These are phyloP conservation scores for Lamproptera curius DNA, from an alignment of 2,888 invertebrate genomes.

Conservation along the genomic window DNA sequence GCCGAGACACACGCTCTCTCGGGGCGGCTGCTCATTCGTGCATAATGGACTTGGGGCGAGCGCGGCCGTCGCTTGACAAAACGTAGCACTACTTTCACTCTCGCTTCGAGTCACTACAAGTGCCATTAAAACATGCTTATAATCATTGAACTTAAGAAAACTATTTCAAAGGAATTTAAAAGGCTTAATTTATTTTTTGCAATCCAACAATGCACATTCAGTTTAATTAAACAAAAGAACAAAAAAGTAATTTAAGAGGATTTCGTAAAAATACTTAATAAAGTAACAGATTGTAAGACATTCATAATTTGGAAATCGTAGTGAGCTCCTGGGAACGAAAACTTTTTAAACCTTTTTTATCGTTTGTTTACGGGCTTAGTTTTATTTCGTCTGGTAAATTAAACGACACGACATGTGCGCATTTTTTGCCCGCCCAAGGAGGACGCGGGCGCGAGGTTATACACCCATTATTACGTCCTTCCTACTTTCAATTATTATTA, in stretches of 20 bases:
- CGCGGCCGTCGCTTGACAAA: slow-evolving; percentile 71
- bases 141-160: no score
- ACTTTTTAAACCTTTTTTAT: slow-evolving; percentile 44
- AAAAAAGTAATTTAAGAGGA: no score
- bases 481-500: slow-evolving; percentile 79
- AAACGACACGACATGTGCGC: slow-evolving; percentile 67
- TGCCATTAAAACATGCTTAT: slow-evolving; percentile 1
- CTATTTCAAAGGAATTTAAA: no score
- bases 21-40: slow-evolving; percentile 75
- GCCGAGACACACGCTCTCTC: slow-evolving; percentile 69
- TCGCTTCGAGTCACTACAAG: slow-evolving; percentile 49
- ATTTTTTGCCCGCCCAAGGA: slow-evolving; percentile 79
- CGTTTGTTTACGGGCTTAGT: slow-evolving; percentile 56
- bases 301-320: slow-evolving; percentile 42
- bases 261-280: no score
- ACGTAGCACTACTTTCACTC: slow-evolving; percentile 73
- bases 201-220: no score
- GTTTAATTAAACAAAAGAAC: no score
- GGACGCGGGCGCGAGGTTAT: slow-evolving; percentile 78
- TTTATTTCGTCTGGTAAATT: slow-evolving; percentile 44
- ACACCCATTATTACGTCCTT: slow-evolving; percentile 79
- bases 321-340: slow-evolving; percentile 53
- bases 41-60: slow-evolving; percentile 70
- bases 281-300: slow-evolving; percentile 41
- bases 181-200: no score